These are phyloP conservation scores for Tragopan temminckii DNA, from an alignment of 2,797 vertebrate species.

Conservation along the genomic window DNA sequence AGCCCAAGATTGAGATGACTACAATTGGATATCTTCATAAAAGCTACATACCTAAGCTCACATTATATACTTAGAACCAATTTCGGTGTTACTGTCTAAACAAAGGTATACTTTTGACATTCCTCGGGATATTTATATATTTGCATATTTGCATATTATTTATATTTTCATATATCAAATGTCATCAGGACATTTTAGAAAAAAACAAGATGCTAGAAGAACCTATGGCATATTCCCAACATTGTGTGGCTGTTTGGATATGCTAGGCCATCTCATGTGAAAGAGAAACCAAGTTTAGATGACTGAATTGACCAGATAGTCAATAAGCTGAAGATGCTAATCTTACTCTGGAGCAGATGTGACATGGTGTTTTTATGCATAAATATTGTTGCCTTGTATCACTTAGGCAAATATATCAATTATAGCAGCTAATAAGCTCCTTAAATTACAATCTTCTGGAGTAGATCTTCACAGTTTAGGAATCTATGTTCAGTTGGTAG, in stretches of 20 bases:
- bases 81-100: not conserved
- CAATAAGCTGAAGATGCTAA: not conserved
- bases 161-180: too few species aligned
- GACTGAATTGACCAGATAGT: not conserved
- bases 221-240: not conserved
- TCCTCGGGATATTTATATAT: not conserved
- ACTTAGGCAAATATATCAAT: not conserved
- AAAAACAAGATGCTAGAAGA: not conserved
- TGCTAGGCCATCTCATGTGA: accelerated
- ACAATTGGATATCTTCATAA: not conserved
- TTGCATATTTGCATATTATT: too few species aligned
- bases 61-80: not conserved
- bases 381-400: not conserved
- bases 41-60: not conserved
- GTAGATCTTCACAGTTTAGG: not conserved
- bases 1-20: not conserved
- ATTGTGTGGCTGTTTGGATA: not conserved
- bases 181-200: not conserved
- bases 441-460: not conserved
- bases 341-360: not conserved
- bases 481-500: not conserved
- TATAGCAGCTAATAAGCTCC: not conserved
- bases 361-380: not conserved
- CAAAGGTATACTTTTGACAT: not conserved
- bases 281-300: not conserved